Base-by-base conservation (phyloP, 2,797 vertebrate genomes). In the Podargus strigoides region DNA sequence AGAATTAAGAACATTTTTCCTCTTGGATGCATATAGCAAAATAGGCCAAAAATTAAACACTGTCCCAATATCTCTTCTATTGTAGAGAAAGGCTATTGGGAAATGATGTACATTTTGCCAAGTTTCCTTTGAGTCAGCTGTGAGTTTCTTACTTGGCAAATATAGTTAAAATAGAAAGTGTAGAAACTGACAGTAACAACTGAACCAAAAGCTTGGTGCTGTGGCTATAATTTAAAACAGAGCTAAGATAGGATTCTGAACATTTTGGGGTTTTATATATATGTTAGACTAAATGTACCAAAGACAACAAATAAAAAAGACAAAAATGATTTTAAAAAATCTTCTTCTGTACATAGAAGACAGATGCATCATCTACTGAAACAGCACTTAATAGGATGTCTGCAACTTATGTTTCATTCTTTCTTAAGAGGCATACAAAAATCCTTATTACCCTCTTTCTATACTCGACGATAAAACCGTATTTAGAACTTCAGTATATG, bases 111-210 rank as follows among this genome's bases (percentile, higher is more conserved):
- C 14, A 59, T 92, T 87, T 92, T 0, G 7, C 79, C 89, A 92
- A 93, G 69, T 89, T 95, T 92, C 73, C 89, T 94, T 83, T 69
- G 58, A 87, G 75, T 85, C 85, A 85, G 72, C 79, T 94, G 80
- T 28, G 2, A 64, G 63, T 32, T 73, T 42, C 67, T 90, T 69
- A 56, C 32, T 46, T 77, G 81, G 72, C 77, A 86, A 90, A 70
- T 26, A 16, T n/a, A 84, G 55, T 74, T 78, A 85, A 91, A 95
- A 72, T 14, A 75, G 12, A 62, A 69, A 93, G 15, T 62, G 81
- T 2, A 73, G 26, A 68, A 91, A 59, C 9, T 74, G 56, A 93
- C 32, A 83, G 52, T 37, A 95, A 84, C 32, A 87, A 77, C 34
- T 34, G n/a, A 80, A 90, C 22, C 47, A 68, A 46, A 78, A 80